These are phyloP conservation scores for Ellobium chinense DNA, from an alignment of 2,888 invertebrate species.

Conservation along the genomic window DNA sequence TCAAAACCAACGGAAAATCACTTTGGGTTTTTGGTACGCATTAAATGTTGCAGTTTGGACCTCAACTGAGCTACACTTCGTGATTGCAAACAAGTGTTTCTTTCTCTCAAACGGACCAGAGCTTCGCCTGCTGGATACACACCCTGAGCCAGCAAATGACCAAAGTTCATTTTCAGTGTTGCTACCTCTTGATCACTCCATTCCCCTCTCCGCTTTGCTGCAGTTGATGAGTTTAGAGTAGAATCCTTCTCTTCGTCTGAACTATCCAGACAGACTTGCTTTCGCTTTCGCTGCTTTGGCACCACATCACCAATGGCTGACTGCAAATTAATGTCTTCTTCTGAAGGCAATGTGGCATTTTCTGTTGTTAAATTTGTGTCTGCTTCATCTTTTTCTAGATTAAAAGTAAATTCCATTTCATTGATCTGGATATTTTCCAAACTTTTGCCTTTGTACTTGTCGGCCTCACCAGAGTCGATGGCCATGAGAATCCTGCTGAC, in stretches of 20 bases:
- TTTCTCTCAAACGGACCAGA: not conserved
- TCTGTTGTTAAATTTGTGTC: too few species aligned
- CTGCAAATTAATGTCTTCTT: too few species aligned
- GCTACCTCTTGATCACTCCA: not conserved
- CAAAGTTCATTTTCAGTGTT: not conserved
- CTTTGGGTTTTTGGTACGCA: not conserved
- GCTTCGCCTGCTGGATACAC: not conserved
- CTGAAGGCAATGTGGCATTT: too few species aligned
- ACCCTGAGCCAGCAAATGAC: not conserved
- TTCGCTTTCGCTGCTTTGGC: not conserved
- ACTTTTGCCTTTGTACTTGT: not conserved
- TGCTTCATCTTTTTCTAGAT: too few species aligned
- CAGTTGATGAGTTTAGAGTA: not conserved
- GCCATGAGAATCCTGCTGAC: not conserved
- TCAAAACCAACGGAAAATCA: too few species aligned
- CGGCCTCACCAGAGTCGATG: not conserved
- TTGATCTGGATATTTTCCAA: not conserved
- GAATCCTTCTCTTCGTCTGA: not conserved
- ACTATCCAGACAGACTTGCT: not conserved
- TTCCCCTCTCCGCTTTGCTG: not conserved
- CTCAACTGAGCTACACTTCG: not conserved
- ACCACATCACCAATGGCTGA: too few species aligned
- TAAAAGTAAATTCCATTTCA: not conserved
- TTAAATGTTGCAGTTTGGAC: not conserved
- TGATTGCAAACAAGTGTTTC: not conserved